Percentiles rank a stretch among this genome's conserved stretches.
Evolutionary conservation across 2,888 invertebrate genomes (phyloP).

Genomic region (Tortricodes alternella): DNA sequence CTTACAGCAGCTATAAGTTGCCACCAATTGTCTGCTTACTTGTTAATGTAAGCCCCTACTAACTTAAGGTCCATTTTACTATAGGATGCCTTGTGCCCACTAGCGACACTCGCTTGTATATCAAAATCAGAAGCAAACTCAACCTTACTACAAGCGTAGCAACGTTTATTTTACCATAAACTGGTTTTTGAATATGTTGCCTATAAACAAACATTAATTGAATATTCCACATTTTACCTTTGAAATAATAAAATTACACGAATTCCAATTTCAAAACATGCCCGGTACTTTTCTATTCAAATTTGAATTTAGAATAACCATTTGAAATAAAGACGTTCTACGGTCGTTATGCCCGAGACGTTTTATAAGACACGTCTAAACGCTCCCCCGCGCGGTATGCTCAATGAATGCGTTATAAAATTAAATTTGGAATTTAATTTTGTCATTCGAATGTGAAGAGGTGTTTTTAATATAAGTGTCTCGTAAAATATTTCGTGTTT

Average conservation of each 20-base stretch:
- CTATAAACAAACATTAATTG: not conserved
- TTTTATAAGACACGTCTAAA: constrained; percentile 21
- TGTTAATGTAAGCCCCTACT: too few relatives aligned
- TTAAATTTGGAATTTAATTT: constrained; percentile 68
- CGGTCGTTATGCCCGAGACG: constrained; percentile 23
- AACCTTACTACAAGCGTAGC: too few relatives aligned
- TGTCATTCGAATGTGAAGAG: constrained; percentile 60
- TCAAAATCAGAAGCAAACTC: too few relatives aligned
- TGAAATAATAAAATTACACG: not conserved
- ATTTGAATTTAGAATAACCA: constrained; percentile 14
- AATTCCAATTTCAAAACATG: not conserved
- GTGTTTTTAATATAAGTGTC: constrained; percentile 47
- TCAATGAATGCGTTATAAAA: constrained; percentile 59
- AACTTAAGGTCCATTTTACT: too few relatives aligned
- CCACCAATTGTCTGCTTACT: too few relatives aligned
- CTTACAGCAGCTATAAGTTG: too few relatives aligned
- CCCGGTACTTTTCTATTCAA: not conserved
- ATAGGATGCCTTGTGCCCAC: too few relatives aligned
- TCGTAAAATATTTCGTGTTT: constrained; percentile 33
- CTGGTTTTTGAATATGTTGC: not conserved
- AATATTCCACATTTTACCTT: not conserved
- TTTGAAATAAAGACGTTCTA: constrained; percentile 20
- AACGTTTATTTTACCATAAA: too few relatives aligned
- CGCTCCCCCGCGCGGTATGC: constrained; percentile 45
- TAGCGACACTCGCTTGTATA: too few relatives aligned